Evolutionary conservation across 1,140 invertebrate species (phyloP).

Genomic region (Myzus persicae): DNA sequence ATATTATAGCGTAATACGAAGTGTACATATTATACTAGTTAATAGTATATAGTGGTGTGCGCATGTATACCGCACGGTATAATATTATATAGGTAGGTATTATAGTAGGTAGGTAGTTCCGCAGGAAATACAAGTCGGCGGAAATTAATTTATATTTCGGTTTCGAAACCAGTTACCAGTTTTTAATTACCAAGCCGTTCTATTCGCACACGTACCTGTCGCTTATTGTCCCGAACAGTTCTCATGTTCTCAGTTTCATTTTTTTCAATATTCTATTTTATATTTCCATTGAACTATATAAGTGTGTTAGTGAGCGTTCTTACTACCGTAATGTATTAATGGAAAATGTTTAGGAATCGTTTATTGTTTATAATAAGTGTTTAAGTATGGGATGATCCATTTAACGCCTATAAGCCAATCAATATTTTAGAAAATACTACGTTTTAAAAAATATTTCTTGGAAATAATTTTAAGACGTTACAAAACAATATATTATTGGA

Average conservation of each 20-base stretch:
- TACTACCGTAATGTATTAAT: background rate
- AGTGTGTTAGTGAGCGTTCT: background rate
- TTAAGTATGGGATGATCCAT: too few relatives aligned
- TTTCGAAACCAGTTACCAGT: background rate
- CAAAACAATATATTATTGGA: too few relatives aligned
- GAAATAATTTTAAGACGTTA: too few relatives aligned
- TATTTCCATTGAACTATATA: background rate
- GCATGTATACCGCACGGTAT: background rate
- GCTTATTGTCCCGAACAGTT: background rate
- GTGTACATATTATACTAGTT: background rate
- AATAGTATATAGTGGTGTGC: background rate
- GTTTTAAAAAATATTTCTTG: too few relatives aligned
- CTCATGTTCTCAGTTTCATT: background rate
- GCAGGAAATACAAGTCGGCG: background rate
- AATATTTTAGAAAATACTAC: too few relatives aligned
- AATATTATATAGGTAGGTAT: background rate
- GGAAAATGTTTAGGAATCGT: background rate
- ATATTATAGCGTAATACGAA: background rate
- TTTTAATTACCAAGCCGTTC: background rate
- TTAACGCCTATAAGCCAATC: too few relatives aligned
- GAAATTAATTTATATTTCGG: constrained; percentile 21
- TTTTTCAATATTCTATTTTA: background rate
- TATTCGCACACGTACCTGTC: too few relatives aligned
- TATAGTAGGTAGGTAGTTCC: background rate
- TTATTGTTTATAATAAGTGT: too few relatives aligned